Evolutionary conservation across 2,888 invertebrate species (phyloP), one percentile per base, ranked within the genome.

Genomic region (Lysandra bellargus): DNA sequence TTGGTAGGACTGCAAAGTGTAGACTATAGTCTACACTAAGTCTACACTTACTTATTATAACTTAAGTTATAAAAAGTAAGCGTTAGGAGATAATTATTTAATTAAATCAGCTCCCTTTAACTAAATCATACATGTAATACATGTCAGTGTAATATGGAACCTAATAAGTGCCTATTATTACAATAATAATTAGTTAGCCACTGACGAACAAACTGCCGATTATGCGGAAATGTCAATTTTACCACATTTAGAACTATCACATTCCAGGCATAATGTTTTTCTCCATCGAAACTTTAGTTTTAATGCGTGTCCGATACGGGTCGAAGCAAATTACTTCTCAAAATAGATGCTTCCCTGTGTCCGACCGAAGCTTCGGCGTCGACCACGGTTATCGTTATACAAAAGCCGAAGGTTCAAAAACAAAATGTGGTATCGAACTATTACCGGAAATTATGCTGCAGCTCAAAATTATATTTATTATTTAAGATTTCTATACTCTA

Each of bases 291-390:
- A 53, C 30, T 76, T 53, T 30, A 53, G 53, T 76, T 53, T 57
- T 76, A 53, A 76, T 76, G 76, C 57, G 57, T 76, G n/a, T 14
- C 76, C 33, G 76, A 57, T 76, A 33, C 76, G 76, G 76, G 57
- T 76, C 6, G 33, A 17, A 76, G 76, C 57, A 7, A 76, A 76
- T 76, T 76, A 57, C 53, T 33, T 76, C 76, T 76, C 57, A 57
- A 76, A 76, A 76, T 76, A 76, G 76, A 76, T 33, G 57, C 76
- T 57, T 57, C 14, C 17, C 57, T 12, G 57, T 57, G 57, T 17
- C 57, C 57, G 57, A 57, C 57, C 57, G 17, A 17, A 49, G 49
- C 49, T 49, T 49, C 49, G 9, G 9, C 49, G 2, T 49, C 49
- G 9, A 49, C 49, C 49, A 49, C 12, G 49, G 49, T 12, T 44